Evolutionary conservation across 2,888 invertebrate species (phyloP).

Genomic region (Andricus curvator): DNA sequence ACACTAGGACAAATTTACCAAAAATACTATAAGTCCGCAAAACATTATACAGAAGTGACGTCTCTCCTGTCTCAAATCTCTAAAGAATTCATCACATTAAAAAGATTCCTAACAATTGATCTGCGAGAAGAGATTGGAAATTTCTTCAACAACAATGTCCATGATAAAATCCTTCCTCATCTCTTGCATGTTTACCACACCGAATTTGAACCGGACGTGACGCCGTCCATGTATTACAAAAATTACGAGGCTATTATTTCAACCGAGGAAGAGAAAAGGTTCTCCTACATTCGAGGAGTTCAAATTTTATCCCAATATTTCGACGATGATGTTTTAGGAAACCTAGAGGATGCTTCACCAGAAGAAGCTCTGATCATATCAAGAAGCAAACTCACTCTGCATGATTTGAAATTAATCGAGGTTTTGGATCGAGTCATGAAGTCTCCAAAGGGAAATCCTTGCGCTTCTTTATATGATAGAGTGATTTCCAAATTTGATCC

Average conservation of each 20-base stretch:
- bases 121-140: constrained; percentile 9
- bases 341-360: neutral
- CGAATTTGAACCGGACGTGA: constrained; percentile 16
- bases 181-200: constrained; percentile 9
- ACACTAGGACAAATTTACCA: constrained; percentile 73
- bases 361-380: constrained; percentile 14
- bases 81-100: neutral
- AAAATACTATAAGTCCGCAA: constrained; percentile 78
- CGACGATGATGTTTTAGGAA: neutral
- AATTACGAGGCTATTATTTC: constrained; percentile 1
- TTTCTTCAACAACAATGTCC: neutral
- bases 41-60: neutral
- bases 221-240: constrained; percentile 43
- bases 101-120: constrained; percentile 48
- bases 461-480: constrained; percentile 1
- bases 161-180: constrained; percentile 30
- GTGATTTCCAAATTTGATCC: neutral
- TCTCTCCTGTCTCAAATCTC: neutral
- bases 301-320: constrained; percentile 14
- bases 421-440: constrained; percentile 14
- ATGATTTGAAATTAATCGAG: constrained; percentile 21
- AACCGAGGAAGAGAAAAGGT: neutral
- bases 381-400: neutral
- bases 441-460: constrained; percentile 5
- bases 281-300: constrained; percentile 7